phyloP scores from a whole-genome alignment of 2,113 vertebrate species.

The Lonchura striata region DNA sequence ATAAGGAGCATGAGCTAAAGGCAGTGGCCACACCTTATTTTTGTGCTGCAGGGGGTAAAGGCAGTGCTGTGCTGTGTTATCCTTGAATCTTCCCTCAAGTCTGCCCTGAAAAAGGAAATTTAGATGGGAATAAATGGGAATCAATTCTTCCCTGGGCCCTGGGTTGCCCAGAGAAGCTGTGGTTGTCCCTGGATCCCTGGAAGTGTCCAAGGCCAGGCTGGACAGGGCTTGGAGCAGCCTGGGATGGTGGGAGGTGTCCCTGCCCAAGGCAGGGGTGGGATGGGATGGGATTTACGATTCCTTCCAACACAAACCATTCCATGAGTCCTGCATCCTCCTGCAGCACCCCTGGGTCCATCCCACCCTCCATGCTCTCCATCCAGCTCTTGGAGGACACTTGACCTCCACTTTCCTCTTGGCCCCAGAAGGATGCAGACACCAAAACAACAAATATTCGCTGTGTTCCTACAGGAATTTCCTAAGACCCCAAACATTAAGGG shows the following conservation, averaged over 20 bases:
- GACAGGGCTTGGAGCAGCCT: fast-evolving
- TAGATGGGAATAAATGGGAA: background rate
- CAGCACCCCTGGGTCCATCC: background rate
- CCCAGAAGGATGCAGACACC: background rate
- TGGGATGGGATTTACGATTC: background rate
- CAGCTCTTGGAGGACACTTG: background rate
- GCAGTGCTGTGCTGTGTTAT: background rate
- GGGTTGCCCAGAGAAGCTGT: background rate
- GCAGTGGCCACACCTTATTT: background rate
- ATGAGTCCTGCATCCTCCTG: background rate
- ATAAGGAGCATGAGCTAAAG: background rate
- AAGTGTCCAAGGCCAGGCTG: fast-evolving
- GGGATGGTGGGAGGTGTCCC: fast-evolving
- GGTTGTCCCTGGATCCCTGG: background rate
- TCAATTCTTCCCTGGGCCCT: background rate
- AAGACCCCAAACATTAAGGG: background rate
- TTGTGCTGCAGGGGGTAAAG: background rate
- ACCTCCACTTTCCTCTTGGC: background rate
- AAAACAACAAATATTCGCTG: background rate
- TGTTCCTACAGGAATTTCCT: background rate
- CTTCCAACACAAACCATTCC: background rate
- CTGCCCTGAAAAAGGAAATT: background rate
- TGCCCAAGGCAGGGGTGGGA: background rate
- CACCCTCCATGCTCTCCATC: background rate
- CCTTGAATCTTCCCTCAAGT: background rate